Conservation (phyloP, 2,797 vertebrate genomes). For the Periparus ater region DNA sequence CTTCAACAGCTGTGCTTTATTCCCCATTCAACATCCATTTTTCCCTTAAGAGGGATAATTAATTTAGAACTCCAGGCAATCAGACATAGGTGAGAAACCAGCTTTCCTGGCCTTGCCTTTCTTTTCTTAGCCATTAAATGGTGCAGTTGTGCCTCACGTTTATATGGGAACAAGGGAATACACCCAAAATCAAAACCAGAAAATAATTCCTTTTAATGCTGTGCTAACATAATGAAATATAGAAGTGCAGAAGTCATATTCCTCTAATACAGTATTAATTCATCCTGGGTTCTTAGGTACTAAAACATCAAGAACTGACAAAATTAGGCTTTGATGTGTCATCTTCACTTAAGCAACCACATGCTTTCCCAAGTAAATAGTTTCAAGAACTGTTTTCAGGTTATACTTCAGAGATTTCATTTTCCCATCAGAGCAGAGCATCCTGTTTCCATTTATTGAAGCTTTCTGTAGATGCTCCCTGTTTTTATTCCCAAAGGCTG, state of each 20-base stretch:
- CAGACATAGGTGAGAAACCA: slow-evolving; percentile 26
- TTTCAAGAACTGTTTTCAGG: neutral
- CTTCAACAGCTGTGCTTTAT: slow-evolving; percentile 45
- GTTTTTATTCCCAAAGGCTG: neutral
- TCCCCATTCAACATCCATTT: slow-evolving; percentile 38
- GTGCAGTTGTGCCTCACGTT: neutral
- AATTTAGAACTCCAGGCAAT: slow-evolving; percentile 59
- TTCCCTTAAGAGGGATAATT: slow-evolving; percentile 64
- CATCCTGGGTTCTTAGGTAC: neutral
- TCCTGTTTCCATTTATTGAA: neutral
- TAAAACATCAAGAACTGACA: neutral
- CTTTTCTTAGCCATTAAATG: slow-evolving; percentile 24
- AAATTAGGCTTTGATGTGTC: neutral
- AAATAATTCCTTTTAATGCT: neutral
- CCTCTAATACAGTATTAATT: neutral
- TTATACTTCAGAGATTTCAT: neutral
- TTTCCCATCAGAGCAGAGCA: neutral
- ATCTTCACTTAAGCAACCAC: neutral
- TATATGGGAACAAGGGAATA: neutral
- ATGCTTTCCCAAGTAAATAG: neutral
- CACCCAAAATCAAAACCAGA: neutral
- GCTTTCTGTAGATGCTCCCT: neutral
- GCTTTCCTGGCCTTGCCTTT: slow-evolving; percentile 33
- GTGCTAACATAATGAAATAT: neutral
- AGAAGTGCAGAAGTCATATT: neutral